phyloP scores from a whole-genome alignment of 2,888 invertebrate genomes.

The Phyllotreta striolata region DNA sequence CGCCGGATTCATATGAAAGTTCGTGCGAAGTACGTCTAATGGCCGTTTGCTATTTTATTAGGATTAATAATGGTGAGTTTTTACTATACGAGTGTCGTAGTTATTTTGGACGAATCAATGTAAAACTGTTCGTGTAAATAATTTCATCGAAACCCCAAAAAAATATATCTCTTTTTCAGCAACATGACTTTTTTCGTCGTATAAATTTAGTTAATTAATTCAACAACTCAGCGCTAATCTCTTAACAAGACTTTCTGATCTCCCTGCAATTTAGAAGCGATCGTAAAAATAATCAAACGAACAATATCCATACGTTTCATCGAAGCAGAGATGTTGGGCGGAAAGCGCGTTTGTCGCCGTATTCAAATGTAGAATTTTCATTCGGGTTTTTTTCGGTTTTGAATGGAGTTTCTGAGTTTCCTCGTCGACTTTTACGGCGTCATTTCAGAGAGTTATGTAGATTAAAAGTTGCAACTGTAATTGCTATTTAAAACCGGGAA shows the following conservation, averaged over 20 bases:
- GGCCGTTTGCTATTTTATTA: slow-evolving; percentile 13
- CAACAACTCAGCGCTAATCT: too few relatives aligned
- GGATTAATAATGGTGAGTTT: slow-evolving; percentile 4
- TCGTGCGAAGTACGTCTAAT: slow-evolving; percentile 53
- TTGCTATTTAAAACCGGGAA: slow-evolving; percentile 56
- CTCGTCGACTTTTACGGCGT: slow-evolving; percentile 56
- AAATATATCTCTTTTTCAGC: too few relatives aligned
- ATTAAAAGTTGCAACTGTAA: slow-evolving; percentile 59
- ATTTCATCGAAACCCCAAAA: too few relatives aligned
- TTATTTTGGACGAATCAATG: too few relatives aligned
- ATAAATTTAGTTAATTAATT: too few relatives aligned
- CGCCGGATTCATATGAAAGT: slow-evolving; percentile 53
- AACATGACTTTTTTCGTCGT: too few relatives aligned
- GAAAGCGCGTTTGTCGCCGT: slow-evolving; percentile 20
- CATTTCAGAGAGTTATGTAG: slow-evolving; percentile 56
- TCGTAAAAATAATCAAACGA: slow-evolving; percentile 23
- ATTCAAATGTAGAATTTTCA: slow-evolving; percentile 52
- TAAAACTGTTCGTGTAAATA: too few relatives aligned
- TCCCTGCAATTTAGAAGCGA: slow-evolving; percentile 1
- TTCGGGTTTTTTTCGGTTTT: slow-evolving; percentile 49
- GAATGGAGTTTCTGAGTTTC: slow-evolving; percentile 56
- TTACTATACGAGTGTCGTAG: not conserved
- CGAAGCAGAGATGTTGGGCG: not conserved
- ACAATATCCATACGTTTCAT: slow-evolving; percentile 21
- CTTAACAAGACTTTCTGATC: not conserved